These are phyloP conservation scores for Ornithoptera priamus DNA, from an alignment of 2,888 invertebrate genomes.

Conservation along the genomic window DNA sequence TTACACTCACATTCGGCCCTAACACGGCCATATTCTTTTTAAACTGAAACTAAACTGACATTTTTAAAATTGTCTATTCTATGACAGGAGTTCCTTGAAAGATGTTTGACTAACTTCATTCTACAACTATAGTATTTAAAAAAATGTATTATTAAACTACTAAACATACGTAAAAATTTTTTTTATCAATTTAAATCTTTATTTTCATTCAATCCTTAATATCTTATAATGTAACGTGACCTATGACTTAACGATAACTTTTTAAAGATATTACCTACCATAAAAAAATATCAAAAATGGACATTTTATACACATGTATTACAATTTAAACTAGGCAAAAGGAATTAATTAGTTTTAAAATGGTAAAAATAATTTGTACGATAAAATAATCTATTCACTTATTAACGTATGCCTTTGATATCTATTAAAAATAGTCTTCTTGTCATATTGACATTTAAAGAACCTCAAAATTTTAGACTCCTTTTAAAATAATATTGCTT, in stretches of 20 bases:
- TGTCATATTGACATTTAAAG: slow-evolving; percentile 31
- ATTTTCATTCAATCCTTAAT: no score
- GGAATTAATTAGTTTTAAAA: no score
- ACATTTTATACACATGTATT: no score
- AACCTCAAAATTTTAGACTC: slow-evolving; percentile 31
- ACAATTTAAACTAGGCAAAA: no score
- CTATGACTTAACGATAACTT: no score
- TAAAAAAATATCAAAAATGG: no score
- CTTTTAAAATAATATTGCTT: slow-evolving; percentile 15
- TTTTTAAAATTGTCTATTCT: slow-evolving; percentile 36
- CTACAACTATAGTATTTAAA: slow-evolving; percentile 7
- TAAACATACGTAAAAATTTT: no score
- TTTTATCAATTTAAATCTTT: no score
- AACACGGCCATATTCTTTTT: slow-evolving; percentile 87
- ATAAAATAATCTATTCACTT: neutral
- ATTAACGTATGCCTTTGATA: neutral
- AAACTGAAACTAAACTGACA: slow-evolving; percentile 64
- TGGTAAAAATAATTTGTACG: no score
- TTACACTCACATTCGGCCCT: slow-evolving; percentile 81
- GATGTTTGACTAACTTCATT: slow-evolving; percentile 27
- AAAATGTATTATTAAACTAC: no score
- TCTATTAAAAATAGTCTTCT: neutral
- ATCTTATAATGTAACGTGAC: no score
- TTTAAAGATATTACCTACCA: no score
- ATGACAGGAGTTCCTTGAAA: slow-evolving; percentile 35